A percentile compares a stretch with the other conserved stretches of the same genome.
Conservation (phyloP, 2,888 invertebrate species). For the Ptilodon capucinus region DNA sequence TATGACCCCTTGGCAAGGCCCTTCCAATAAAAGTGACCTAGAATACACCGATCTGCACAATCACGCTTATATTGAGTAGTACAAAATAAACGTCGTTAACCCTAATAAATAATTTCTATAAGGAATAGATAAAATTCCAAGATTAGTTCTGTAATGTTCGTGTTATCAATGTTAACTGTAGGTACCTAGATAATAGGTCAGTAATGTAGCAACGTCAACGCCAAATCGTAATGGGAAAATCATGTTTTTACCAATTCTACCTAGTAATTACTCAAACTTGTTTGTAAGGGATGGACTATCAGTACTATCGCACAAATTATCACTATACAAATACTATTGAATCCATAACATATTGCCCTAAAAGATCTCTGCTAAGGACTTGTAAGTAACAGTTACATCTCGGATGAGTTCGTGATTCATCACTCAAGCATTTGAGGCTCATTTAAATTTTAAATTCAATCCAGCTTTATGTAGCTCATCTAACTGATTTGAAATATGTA, state of each 20-base stretch:
- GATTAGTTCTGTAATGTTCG: background rate
- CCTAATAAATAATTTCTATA: constrained; percentile 38
- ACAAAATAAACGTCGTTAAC: constrained; percentile 56
- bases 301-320: no score
- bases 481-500: constrained; percentile 27
- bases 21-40: constrained; percentile 36
- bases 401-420: constrained; percentile 45
- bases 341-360: constrained; percentile 9
- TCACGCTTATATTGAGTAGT: constrained; percentile 26
- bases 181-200: background rate
- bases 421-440: constrained; percentile 28
- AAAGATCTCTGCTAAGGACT: constrained; percentile 18
- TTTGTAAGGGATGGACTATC: no score
- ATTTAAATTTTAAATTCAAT: constrained; percentile 43
- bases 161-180: background rate
- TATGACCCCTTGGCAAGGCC: constrained; percentile 23
- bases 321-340: background rate
- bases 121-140: background rate
- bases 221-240: background rate
- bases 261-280: background rate
- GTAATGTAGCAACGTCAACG: background rate
- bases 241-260: background rate
- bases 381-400: constrained; percentile 32
- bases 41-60: constrained; percentile 38
- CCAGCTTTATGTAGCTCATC: constrained; percentile 18